Percentiles rank a stretch among this genome's conserved stretches.
Evolutionary conservation across 2,797 vertebrate genomes (phyloP).

Genomic region (Selene dorsalis): DNA sequence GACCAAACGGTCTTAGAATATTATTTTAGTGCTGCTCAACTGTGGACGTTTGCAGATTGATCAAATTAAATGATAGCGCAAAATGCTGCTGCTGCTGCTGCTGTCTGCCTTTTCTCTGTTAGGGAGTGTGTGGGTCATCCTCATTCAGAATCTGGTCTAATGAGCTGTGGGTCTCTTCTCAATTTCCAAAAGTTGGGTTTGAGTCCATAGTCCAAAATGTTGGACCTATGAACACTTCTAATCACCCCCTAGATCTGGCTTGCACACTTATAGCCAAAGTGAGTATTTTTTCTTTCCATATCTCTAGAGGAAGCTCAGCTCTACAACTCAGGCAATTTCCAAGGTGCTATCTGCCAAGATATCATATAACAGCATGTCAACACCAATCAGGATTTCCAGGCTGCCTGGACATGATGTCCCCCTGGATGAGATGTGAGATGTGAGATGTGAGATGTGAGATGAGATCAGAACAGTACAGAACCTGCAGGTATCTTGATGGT

Average conservation of each 20-base stretch:
- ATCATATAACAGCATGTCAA: constrained; percentile 71
- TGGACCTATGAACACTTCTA: neutral
- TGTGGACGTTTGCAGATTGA: neutral
- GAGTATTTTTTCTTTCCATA: constrained; percentile 20
- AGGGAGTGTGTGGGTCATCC: neutral
- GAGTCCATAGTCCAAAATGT: neutral
- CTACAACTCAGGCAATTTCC: constrained; percentile 66
- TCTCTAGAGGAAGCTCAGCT: constrained; percentile 39
- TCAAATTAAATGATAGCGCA: no score
- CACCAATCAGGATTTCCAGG: constrained; percentile 60
- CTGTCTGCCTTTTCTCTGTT: neutral
- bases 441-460: no score
- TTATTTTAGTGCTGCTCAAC: neutral
- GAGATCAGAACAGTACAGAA: constrained; percentile 47
- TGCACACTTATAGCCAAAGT: constrained; percentile 21
- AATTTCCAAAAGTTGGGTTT: neutral
- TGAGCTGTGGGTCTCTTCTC: neutral
- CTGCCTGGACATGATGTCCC: constrained; percentile 56
- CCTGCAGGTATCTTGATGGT: constrained; percentile 17
- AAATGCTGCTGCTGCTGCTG: neutral
- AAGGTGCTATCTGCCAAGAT: constrained; percentile 66
- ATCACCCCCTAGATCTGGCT: neutral
- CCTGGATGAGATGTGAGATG: constrained; percentile 62
- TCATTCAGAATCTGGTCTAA: neutral
- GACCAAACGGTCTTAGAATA: neutral